Percentiles rank a stretch among this genome's conserved stretches.
Evolutionary conservation across 2,797 vertebrate species (phyloP).

Genomic region (Falco peregrinus): DNA sequence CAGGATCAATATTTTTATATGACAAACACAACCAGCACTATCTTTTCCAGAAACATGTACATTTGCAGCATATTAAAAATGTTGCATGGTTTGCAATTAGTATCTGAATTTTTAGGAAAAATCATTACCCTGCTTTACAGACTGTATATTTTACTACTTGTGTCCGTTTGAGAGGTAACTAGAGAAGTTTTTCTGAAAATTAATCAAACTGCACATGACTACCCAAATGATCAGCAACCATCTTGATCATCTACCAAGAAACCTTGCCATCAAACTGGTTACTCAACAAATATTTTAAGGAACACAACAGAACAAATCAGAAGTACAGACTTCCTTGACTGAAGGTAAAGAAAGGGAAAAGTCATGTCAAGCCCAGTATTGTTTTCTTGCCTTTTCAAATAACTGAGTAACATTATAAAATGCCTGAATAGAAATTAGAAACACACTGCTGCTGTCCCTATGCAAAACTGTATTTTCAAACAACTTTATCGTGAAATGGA

Average conservation of each 20-base stretch:
- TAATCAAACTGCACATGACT: conserved; percentile 1
- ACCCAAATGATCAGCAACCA: neutral
- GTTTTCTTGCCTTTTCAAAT: neutral
- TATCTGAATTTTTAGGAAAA: neutral
- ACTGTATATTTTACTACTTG: neutral
- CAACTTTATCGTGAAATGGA: neutral
- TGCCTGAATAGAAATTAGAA: neutral
- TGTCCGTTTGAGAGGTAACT: neutral
- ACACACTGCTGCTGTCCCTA: neutral
- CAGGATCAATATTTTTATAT: neutral
- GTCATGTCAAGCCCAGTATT: neutral
- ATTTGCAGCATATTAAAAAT: neutral
- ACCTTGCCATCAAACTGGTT: neutral
- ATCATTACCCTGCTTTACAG: neutral
- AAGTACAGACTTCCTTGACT: neutral
- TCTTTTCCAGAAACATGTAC: neutral
- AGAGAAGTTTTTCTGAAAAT: conserved; percentile 39
- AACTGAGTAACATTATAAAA: neutral
- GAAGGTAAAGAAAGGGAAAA: neutral
- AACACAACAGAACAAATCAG: neutral
- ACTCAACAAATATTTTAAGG: neutral
- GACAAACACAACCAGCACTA: neutral
- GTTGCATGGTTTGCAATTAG: neutral
- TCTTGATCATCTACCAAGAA: neutral
- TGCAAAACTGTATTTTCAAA: neutral